Evolutionary conservation across 2,888 invertebrate species (phyloP), one percentile per base, ranked within the genome.

Genomic region (Pollenia amentaria): DNA sequence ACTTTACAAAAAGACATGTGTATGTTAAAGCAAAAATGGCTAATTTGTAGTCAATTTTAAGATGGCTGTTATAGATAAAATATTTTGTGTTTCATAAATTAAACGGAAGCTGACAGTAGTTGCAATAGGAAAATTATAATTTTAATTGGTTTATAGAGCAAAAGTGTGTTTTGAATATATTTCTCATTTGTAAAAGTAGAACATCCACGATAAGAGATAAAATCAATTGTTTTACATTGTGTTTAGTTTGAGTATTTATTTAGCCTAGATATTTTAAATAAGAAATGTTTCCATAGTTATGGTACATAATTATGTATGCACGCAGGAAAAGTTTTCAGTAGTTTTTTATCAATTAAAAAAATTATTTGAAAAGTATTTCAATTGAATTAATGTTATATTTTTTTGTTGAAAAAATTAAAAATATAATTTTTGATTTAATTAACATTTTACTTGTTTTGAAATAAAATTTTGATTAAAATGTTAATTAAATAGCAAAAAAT

Each of bases 21-120:
- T 51, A 16, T 42, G 62, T 62, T 75, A 2, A 51, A 38, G 7
- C 29, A 29, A 46, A 16, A 60, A 48, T 73, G 14, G 57, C 44
- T 62, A 62, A 76, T 62, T 44, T 75, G 60, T 44, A 62, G 29
- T 10, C 38, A 69, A 69, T 69, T 69, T 51, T n/a, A 51, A 51
- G 48, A 51, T 69, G 7, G 48, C 7, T 48, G 67, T 38, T 11
- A 7, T 16, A 51, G 67, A 69, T 69, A 29, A 21, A 2, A 12
- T 44, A 18, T 65, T 11, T 11, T 12, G 18, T 29, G 67, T n/a
- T 62, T 65, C 38, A 69, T 69, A 51, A 69, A 51, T 69, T 51
- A 72, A 57, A 57, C 21, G 72, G 16, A 72, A 80, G 29, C 67
- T 69, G 51, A 48, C n/a, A 29, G 0, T 6, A 11, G 4, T 11